Evolutionary conservation across 1,140 invertebrate species (phyloP), one percentile per base, ranked within the genome.

Genomic region (Drosophila watanabei): DNA sequence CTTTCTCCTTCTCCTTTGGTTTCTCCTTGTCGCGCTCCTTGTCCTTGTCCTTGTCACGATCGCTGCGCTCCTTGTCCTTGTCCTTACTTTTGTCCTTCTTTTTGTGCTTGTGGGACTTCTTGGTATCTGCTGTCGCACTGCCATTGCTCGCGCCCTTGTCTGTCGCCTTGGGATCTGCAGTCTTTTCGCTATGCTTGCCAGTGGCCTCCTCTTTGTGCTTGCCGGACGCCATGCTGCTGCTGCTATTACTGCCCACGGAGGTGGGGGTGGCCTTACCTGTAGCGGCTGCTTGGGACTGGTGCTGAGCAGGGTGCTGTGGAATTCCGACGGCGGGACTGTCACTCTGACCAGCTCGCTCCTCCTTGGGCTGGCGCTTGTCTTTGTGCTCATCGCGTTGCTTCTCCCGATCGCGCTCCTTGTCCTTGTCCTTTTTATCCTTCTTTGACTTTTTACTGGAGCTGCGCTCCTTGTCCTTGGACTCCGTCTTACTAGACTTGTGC

Each of bases 91-190:
- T 95, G 10, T 95, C 95, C 86, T 94, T 94, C 79, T 95, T 95
- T 73, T 95, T 94, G 81, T 95, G 95, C 77, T 95, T 95, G 77
- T 95, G 94, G 62, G 94, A 93, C 61, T 95, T 94, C 88, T 94
- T 95, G 37, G 58, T 56, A 14, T 76, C 68, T 28, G 43, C 81
- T 14, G 43, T 60, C 41, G 59, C 24, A 75, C 94, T 94, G 78
- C 94, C 94, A 54, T 94, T 90, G 51, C 66, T 86, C 7, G 71
- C 70, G 8, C 58, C 16, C 49, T 87, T 88, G 4, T 84, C 80
- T 0, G 35, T 13, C 16, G 32, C 4, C 16, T 75, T 85, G 6
- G 33, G 0, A 16, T 91, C 86, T 8, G 46, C 28, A 2, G 39
- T 13, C 37, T 85, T 88, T 0, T 91, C 83, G 13, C 8, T 18